Evolutionary conservation across 2,888 invertebrate species (phyloP), one percentile per base, ranked within the genome.

Genomic region (Hemicrepidius hirtus): DNA sequence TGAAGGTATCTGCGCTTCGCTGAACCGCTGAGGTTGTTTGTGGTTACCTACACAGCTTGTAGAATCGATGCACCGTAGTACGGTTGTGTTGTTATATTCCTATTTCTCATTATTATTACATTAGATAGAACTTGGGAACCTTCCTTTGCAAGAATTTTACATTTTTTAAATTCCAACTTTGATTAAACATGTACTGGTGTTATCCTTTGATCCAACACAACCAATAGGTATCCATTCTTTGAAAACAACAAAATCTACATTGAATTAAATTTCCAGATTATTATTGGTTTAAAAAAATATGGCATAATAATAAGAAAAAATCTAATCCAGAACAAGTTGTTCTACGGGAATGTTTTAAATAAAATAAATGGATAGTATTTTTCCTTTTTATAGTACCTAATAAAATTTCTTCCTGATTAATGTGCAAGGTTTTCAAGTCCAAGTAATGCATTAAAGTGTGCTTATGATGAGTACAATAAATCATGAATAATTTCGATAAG

Each of bases 1-100:
- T 75, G 73, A 71, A 75, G 71, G 75, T 75, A 77, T 75, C 74
- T 73, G 76, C 77, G 76, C 76, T 70, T 77, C 74, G 76, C 68
- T 74, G 74, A 49, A 53, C 68, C 44, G 68, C 32, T 53, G 62
- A 60, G 40, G 68, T 53, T 68, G 62, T 68, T 68, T 68, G 68
- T 53, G 62, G 68, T 68, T 68, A 41, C 41, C 44, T 44, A 55
- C 66, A 57, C 55, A 57, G 66, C 66, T 53, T 53, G 66, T 57
- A 24, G 57, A 66, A 66, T 66, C 66, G 66, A 66, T 66, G 66
- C 66, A 66, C 62, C 62, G 64, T 64, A 50, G 35, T n/a, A n/a
- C n/a, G 5, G 24, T 24, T 3, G 24, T 57, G 46, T 57, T 68
- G 59, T n/a, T n/a, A n/a, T 68, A 40, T 13, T 66, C 32, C 32